phyloP scores from a whole-genome alignment of 2,113 vertebrate genomes.

The Grallaria varia region DNA sequence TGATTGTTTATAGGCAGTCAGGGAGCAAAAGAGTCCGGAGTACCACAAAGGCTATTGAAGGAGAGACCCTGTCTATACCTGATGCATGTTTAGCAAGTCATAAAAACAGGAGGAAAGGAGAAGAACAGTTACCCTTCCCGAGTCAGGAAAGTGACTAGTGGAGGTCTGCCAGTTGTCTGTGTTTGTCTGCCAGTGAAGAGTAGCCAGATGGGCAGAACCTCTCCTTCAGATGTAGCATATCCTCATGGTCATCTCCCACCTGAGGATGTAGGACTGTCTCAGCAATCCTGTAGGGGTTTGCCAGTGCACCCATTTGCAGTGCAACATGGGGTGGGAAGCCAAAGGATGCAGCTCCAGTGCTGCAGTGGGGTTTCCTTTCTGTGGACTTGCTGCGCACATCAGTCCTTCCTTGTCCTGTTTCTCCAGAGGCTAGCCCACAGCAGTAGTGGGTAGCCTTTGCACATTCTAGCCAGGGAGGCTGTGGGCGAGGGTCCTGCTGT shows the following conservation, averaged over 20 bases:
- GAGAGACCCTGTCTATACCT: background rate
- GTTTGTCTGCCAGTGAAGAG: background rate
- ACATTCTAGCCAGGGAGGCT: fast-evolving
- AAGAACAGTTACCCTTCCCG: background rate
- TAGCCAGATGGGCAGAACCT: background rate
- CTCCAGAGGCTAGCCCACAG: background rate
- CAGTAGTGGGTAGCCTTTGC: background rate
- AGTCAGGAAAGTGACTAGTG: background rate
- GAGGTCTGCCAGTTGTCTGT: background rate
- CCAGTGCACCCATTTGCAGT: fast-evolving
- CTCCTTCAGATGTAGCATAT: background rate
- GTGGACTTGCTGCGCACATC: background rate
- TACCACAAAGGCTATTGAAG: background rate
- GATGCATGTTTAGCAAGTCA: background rate
- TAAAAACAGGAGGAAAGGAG: background rate
- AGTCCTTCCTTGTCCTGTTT: background rate
- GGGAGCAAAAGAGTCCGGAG: background rate
- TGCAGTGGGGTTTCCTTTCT: background rate
- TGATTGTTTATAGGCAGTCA: background rate
- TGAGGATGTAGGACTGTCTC: background rate
- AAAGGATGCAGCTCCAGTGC: background rate
- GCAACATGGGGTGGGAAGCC: background rate
- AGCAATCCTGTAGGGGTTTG: fast-evolving
- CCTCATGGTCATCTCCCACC: background rate
- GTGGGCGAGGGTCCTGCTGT: background rate